Conservation (phyloP, 2,797 vertebrate species). For the Cossypha polioptera region DNA sequence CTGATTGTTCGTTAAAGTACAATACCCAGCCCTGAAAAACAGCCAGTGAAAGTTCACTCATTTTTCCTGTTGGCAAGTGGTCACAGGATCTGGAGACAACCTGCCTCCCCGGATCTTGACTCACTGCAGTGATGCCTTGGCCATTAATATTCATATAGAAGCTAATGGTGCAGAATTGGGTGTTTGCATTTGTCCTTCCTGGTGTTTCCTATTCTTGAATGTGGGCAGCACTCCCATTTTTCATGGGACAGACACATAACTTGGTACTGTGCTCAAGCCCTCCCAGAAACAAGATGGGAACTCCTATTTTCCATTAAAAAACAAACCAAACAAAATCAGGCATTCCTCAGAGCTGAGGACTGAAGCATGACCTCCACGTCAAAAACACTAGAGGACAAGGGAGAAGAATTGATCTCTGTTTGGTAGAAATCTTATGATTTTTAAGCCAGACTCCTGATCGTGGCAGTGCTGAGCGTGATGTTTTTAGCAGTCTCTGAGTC, state of each 20-base stretch:
- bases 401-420: constrained; percentile 31
- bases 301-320: not conserved
- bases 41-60: constrained; percentile 18
- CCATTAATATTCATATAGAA: constrained; percentile 44
- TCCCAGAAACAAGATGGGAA: not conserved
- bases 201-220: not conserved
- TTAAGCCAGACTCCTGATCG: constrained; percentile 4
- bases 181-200: constrained; percentile 24
- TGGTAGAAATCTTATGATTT: constrained; percentile 50
- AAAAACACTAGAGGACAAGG: not conserved
- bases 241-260: not conserved
- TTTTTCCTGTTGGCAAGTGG: constrained; percentile 41
- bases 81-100: constrained; percentile 18
- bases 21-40: constrained; percentile 49
- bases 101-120: not conserved
- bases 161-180: constrained; percentile 24
- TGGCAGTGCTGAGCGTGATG: constrained; percentile 47
- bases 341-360: not conserved
- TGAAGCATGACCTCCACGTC: not conserved
- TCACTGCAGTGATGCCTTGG: not conserved
- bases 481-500: constrained; percentile 67
- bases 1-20: constrained; percentile 69
- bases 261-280: not conserved
- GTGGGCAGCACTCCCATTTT: not conserved
- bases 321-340: not conserved